Conservation (phyloP, 2,797 vertebrate species). For the Mus minutoides region DNA sequence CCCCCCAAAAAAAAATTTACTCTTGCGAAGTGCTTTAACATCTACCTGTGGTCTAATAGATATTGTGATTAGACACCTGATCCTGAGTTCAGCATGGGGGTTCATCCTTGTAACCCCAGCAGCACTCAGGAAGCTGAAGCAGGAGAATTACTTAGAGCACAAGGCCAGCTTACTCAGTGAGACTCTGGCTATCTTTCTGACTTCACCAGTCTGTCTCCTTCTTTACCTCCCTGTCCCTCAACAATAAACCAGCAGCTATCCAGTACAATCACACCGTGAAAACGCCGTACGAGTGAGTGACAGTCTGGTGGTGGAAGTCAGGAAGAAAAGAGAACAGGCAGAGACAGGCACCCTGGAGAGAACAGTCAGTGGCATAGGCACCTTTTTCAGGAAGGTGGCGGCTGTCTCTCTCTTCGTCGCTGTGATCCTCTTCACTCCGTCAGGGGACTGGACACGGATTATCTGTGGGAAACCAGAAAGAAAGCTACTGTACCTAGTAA, state of each 20-base stretch:
- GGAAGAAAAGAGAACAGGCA: not conserved
- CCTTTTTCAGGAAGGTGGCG: constrained; percentile 96
- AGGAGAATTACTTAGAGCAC: not conserved
- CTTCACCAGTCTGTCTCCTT: not conserved
- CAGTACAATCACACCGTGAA: not conserved
- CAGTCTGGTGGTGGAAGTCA: no score
- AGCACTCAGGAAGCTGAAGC: not conserved
- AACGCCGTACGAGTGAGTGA: not conserved
- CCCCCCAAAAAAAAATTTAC: no score
- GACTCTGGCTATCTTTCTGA: not conserved
- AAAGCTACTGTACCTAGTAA: not conserved
- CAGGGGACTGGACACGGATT: constrained; percentile 96
- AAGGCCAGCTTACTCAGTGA: not conserved
- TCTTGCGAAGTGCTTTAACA: not conserved
- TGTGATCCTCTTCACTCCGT: constrained; percentile 96
- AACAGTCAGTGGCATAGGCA: constrained; percentile 70
- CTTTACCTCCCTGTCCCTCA: not conserved
- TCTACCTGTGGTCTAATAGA: no score
- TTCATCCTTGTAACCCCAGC: not conserved
- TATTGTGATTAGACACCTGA: not conserved
- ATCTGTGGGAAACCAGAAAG: constrained; percentile 86
- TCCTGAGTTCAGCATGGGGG: not conserved
- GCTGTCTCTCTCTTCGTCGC: constrained; percentile 95
- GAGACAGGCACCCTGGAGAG: not conserved
- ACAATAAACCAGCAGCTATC: not conserved